Conservation (phyloP, 2,888 invertebrate species). For the Parnassius smintheus region DNA sequence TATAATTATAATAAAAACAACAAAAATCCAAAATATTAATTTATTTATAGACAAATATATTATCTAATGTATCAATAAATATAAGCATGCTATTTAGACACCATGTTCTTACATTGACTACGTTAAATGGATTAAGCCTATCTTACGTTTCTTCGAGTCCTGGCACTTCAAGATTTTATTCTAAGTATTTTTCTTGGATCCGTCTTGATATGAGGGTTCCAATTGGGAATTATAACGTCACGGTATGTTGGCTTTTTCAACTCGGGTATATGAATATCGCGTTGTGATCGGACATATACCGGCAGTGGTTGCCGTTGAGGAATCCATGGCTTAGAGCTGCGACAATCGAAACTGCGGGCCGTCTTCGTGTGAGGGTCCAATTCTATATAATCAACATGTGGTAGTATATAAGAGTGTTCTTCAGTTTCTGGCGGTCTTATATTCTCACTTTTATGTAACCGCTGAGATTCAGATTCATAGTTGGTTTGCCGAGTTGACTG, state of each 20-base stretch:
- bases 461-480: constrained; percentile 37
- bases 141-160: constrained; percentile 27
- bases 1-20: too few relatives aligned
- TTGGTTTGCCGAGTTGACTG: too few relatives aligned
- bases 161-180: constrained; percentile 32
- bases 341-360: constrained; percentile 44
- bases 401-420: constrained; percentile 39
- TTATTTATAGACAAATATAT: too few relatives aligned
- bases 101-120: too few relatives aligned
- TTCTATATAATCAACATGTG: constrained; percentile 42
- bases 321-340: constrained; percentile 45
- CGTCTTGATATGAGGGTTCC: constrained; percentile 47
- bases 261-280: constrained; percentile 33
- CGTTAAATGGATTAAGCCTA: neutral
- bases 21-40: too few relatives aligned
- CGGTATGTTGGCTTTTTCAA: constrained; percentile 41
- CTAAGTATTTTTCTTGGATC: constrained; percentile 45
- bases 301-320: constrained; percentile 42
- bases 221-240: constrained; percentile 47
- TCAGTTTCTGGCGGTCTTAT: constrained; percentile 38
- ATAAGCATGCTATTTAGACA: too few relatives aligned
- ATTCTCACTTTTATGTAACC: constrained; percentile 36
- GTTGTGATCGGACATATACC: constrained; percentile 28
- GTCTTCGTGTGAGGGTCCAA: constrained; percentile 39
- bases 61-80: too few relatives aligned